These are phyloP conservation scores for Drosophila arizonae DNA, from an alignment of 1,140 invertebrate genomes.

Conservation along the genomic window DNA sequence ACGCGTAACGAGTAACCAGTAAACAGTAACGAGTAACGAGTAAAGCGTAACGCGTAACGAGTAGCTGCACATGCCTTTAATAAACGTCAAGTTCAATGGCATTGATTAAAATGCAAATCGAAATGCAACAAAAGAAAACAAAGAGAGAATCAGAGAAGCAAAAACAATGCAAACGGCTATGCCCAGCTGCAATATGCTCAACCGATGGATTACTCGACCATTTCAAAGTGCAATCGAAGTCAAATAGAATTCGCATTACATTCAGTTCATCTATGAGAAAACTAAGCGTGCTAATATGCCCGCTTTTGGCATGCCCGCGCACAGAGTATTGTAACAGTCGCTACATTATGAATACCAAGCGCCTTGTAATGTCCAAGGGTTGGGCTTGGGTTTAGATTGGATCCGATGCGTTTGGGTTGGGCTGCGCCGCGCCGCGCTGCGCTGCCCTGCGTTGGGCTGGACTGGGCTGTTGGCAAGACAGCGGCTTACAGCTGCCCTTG, in stretches of 20 bases:
- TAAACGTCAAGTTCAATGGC: slow-evolving; percentile 74
- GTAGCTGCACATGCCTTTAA: slow-evolving; percentile 38
- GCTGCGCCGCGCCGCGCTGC: neutral
- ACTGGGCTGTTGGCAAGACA: slow-evolving; percentile 11
- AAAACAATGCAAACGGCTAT: neutral
- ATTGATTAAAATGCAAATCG: slow-evolving; percentile 63
- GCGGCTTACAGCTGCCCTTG: slow-evolving; percentile 34
- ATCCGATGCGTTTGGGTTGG: neutral
- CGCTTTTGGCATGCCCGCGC: too few species aligned
- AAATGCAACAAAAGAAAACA: slow-evolving; percentile 31
- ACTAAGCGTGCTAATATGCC: neutral
- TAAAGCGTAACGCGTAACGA: slow-evolving; percentile 7
- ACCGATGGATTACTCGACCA: too few species aligned
- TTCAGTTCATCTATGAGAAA: too few species aligned
- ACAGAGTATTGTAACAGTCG: neutral
- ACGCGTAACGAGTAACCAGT: neutral
- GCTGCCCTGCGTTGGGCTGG: too few species aligned
- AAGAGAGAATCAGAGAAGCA: neutral
- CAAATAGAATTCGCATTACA: too few species aligned
- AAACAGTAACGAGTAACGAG: neutral
- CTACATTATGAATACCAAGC: neutral
- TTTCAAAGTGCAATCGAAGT: too few species aligned
- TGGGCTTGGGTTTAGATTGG: neutral
- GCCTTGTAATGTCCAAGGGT: neutral
- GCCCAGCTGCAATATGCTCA: neutral